Evolutionary conservation across 2,797 vertebrate species (phyloP), one percentile per base, ranked within the genome.

Genomic region (Oophaga sylvatica): DNA sequence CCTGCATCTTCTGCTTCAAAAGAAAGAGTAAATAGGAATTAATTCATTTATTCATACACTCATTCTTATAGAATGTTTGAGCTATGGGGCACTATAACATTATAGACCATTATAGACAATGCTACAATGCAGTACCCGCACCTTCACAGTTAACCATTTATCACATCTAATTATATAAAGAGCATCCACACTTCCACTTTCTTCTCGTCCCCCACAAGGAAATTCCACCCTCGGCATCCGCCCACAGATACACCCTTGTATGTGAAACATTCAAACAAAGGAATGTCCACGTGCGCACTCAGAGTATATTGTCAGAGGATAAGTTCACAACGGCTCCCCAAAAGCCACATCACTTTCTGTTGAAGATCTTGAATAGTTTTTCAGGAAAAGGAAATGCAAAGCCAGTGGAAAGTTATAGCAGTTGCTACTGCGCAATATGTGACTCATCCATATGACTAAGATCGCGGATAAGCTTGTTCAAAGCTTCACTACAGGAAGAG

Each of bases 401-500:
- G 31, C 62, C 80, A 71, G 81, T 62, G 62, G 88, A 82, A 83
- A 2, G 17, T 76, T 79, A n/a, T 77, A 82, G 79, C 70, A 60
- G 65, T 73, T 71, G 31, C 77, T 57, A 89, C 79, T 62, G 53
- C 81, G 79, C 75, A 84, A 20, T 83, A 63, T 17, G 16, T 86
- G 84, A 89, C 73, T 89, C 88, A 85, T 78, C n/a, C 60, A 71
- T 17, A 78, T 85, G 87, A 86, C 82, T 81, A 80, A 88, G 63
- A 65, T 73, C 5, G n/a, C 13, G 17, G 77, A 53, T 62, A 65
- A 67, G 59, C 19, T 62, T 56, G 10, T 22, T 31, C 13, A 73
- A 57, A 31, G 19, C n/a, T 3, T 57, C 19, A 68, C 48, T 45
- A 71, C 35, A 83, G 20, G 11, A 35, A 8, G 19, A 73, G 17